phyloP scores from a whole-genome alignment of 1,140 invertebrate genomes.

The Eubasilissa regina region DNA sequence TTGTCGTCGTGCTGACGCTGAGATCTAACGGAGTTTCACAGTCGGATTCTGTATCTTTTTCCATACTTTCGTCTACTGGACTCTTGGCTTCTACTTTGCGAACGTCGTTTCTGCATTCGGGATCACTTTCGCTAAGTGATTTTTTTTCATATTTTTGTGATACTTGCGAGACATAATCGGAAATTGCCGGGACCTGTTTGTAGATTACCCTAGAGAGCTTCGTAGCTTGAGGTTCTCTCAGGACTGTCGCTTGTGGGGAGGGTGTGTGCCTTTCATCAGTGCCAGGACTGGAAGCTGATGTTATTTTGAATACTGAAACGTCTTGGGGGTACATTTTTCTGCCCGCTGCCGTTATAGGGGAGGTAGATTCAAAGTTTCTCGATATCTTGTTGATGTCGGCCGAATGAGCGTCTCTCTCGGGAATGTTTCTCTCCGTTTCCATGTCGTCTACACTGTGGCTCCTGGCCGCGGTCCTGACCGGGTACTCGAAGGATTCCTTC shows the following conservation, averaged over 20 bases:
- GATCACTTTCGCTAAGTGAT: slow-evolving; percentile 51
- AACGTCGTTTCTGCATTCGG: slow-evolving; percentile 48
- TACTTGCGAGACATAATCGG: neutral
- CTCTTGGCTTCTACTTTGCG: slow-evolving; percentile 40
- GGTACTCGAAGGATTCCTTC: slow-evolving; percentile 32
- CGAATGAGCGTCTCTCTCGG: slow-evolving; percentile 54
- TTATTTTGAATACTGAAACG: slow-evolving; percentile 20
- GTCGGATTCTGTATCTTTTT: slow-evolving; percentile 64
- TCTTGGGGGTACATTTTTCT: slow-evolving; percentile 67
- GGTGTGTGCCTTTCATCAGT: slow-evolving; percentile 22
- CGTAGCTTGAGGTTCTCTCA: slow-evolving; percentile 1
- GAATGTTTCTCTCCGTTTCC: slow-evolving; percentile 39
- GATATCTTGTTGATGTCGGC: slow-evolving; percentile 38
- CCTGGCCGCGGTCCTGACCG: slow-evolving; percentile 26
- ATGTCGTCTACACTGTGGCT: slow-evolving; percentile 52
- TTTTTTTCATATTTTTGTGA: slow-evolving; percentile 51
- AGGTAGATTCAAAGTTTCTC: slow-evolving; percentile 7
- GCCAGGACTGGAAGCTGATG: slow-evolving; percentile 17
- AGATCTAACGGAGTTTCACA: slow-evolving; percentile 76
- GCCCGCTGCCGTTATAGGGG: slow-evolving; percentile 65
- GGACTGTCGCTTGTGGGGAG: slow-evolving; percentile 27
- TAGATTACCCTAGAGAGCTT: slow-evolving; percentile 34
- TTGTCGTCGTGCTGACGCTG: slow-evolving; percentile 69
- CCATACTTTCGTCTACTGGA: neutral
- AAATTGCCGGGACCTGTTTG: slow-evolving; percentile 35